These are phyloP conservation scores for Otus sunia DNA, from an alignment of 2,113 vertebrate species.

Conservation along the genomic window DNA sequence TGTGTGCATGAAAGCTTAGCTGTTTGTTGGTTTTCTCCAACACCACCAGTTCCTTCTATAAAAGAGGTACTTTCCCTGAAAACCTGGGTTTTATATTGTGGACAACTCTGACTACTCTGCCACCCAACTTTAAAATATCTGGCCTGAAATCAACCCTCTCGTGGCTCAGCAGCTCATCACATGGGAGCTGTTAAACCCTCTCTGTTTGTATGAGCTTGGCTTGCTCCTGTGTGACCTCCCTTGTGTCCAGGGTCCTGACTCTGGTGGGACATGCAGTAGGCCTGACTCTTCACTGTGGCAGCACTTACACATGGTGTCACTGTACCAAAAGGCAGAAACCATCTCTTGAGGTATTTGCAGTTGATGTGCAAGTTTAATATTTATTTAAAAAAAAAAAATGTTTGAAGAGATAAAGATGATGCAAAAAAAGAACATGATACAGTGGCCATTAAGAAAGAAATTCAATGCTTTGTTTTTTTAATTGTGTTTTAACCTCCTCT, in stretches of 20 bases:
- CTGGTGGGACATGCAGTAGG: too few species aligned
- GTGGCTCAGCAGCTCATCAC: neutral
- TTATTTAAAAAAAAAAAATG: neutral
- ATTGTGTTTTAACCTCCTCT: neutral
- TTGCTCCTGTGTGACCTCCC: neutral
- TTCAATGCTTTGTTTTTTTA: too few species aligned
- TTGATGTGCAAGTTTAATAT: neutral
- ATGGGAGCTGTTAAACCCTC: neutral
- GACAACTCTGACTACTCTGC: neutral
- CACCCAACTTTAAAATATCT: neutral
- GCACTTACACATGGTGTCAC: neutral
- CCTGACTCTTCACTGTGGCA: neutral
- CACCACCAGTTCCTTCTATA: neutral
- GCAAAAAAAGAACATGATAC: neutral
- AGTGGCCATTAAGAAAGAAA: neutral
- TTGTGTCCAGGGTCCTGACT: neutral
- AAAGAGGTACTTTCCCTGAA: neutral
- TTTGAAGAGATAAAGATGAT: neutral
- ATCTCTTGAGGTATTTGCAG: neutral
- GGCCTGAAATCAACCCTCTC: neutral
- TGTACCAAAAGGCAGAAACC: neutral
- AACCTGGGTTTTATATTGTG: neutral
- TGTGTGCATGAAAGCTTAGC: neutral
- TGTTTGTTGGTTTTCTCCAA: neutral
- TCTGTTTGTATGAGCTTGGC: neutral